A percentile compares a stretch with the other conserved stretches of the same genome.
Conservation (phyloP, 2,797 vertebrate genomes). For the Taeniopygia guttata region DNA sequence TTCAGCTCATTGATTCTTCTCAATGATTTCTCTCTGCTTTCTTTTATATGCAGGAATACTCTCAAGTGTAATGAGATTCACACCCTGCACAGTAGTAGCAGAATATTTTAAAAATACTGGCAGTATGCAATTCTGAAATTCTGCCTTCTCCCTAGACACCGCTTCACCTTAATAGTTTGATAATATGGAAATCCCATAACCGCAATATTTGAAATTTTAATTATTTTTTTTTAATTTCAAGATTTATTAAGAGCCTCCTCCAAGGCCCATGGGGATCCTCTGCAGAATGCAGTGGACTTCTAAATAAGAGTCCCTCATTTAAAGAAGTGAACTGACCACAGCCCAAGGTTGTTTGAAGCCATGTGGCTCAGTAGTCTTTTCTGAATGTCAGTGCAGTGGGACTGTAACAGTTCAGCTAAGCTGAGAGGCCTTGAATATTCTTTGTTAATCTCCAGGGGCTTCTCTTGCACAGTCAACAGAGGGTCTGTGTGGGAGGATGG, state of each 20-base stretch:
- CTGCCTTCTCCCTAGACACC: neutral
- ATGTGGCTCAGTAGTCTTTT: neutral
- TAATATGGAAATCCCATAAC: neutral
- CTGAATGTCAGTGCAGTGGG: neutral
- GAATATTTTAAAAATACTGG: conserved; percentile 36
- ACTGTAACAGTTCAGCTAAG: neutral
- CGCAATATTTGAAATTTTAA: neutral
- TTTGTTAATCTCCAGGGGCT: neutral
- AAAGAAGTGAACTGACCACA: neutral
- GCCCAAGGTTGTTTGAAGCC: neutral
- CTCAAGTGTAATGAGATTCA: neutral
- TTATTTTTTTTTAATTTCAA: neutral
- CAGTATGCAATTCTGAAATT: conserved; percentile 13
- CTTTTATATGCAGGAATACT: conserved; percentile 27
- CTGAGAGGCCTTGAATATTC: neutral
- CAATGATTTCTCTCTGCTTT: conserved; percentile 18
- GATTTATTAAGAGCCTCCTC: neutral
- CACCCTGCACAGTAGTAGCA: neutral
- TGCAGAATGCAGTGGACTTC: neutral
- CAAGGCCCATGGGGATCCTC: neutral
- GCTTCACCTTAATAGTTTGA: conserved; percentile 38
- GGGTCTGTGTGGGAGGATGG: neutral
- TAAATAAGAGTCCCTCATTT: neutral
- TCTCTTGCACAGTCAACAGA: neutral
- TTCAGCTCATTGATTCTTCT: conserved; percentile 44